Base-by-base conservation (phyloP, 2,113 vertebrate species). In the Theropithecus gelada region DNA sequence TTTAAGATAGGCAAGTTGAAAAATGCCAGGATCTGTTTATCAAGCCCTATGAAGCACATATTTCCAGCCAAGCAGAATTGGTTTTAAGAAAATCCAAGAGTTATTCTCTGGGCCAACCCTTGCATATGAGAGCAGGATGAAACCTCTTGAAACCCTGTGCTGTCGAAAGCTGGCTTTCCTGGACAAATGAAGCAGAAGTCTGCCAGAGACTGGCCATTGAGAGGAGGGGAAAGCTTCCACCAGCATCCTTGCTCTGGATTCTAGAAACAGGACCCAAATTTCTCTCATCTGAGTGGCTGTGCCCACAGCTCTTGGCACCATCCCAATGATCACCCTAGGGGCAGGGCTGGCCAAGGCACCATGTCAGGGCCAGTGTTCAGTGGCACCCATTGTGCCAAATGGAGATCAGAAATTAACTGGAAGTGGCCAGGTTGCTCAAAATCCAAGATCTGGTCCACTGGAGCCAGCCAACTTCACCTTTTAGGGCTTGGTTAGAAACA, bases 111-210 rank as follows among this genome's bases (percentile, higher is more conserved):
- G 66, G 43, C 25, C 14, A n/a, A 75, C 66, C 91, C 81, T 88
- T 92, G 52, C 80, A 82, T 64, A 78, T 75, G 35, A 92, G 70
- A 97, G 48, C 75, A 70, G 85, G 85, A 95, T 76, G 76, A 91
- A 70, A 45, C 75, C 80, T 79, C 86, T 92, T 85, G 70, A 95
- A 95, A 59, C 40, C 43, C 48, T 80, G 5, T 70, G 43, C 45
- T 96, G 83, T 50, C 95, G 97, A 97, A 93, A 97, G 61, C 80
- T 87, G 72, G 43, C 70, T 92, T 91, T 88, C 80, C 92, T 96
- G 73, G 82, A 81, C 61, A 48, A 75, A 89, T 23, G 38, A 76
- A 83, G 68, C 38, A 91, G 55, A 81, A 88, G 43, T 43, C 83
- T 92, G 92, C 92, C 90, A 93, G 92, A 90, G 30, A 43, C 70